Evolutionary conservation across 1,140 invertebrate genomes (phyloP), one percentile per base, ranked within the genome.

Genomic region (Pogonomyrmex californicus): DNA sequence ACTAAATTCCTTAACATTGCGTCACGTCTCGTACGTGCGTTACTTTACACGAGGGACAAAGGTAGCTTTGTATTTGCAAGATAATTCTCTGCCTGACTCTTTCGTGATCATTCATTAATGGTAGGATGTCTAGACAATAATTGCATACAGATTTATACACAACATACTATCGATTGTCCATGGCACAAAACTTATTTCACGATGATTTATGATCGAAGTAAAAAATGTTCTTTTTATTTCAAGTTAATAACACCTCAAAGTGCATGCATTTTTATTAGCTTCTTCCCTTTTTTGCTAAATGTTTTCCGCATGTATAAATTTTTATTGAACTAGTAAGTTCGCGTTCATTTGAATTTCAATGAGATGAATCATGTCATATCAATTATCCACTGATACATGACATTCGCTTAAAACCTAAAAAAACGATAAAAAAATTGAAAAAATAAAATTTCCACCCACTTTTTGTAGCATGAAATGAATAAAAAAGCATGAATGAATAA

Each of bases 51-150:
- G 6, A 2, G 38, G 30, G 1, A 49, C 54, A 83, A 75, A 83
- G 68, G n/a, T 83, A 83, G 12, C 54, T 83, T 73, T 47, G 14
- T 17, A 30, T 82, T 71, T 71, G 17, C 12, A 4, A 62, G 17
- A 82, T 47, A 58, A 60, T 73, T 82, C 30, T 82, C n/a, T 47
- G 51, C 49, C n/a, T 30, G 17, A 33, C 1, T 3, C 1, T 56
- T 23, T 23, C 5, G 5, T 36, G 41, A 62, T 83, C 33, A 83
- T 12, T 75, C 79, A 83, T 10, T 56, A 58, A 7, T 12, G 14
- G 0, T 10, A 10, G 10, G 47, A 4, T 33, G 23, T 51, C 54
- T 23, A 30, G 17, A 51, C 36, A 7, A 38, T 7, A 63, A 1
- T 23, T 54, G 17, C 7, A 33, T 30, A 23, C 9, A 30, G 10